A percentile compares a stretch with the other conserved stretches of the same genome.
These are phyloP conservation scores for Spisula subtruncata DNA, from an alignment of 2,888 invertebrate genomes.

Conservation along the genomic window DNA sequence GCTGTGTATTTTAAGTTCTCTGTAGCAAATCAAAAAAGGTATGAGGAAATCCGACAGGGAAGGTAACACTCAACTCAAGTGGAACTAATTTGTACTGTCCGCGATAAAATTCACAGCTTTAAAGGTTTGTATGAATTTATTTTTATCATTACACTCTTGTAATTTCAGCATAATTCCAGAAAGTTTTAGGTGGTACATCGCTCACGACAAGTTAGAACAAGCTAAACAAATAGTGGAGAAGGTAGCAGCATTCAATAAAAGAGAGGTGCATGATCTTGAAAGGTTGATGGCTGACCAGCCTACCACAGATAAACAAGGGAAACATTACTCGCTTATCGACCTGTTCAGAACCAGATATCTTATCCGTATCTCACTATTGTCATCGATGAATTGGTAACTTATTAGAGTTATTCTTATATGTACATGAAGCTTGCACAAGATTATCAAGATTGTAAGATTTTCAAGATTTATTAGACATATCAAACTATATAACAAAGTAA, in stretches of 20 bases:
- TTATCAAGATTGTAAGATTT: no score
- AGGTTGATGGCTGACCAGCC: background rate
- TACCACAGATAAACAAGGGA: background rate
- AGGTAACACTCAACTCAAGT: no score
- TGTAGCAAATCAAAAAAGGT: no score
- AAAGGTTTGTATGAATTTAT: no score
- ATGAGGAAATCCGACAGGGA: no score
- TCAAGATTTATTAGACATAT: no score
- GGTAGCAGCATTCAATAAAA: slow-evolving; percentile 21
- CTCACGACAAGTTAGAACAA: slow-evolving; percentile 30
- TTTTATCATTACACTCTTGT: no score
- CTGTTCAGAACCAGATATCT: slow-evolving; percentile 44
- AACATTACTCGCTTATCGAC: slow-evolving; percentile 46
- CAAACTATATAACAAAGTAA: no score
- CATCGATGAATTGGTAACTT: slow-evolving; percentile 28
- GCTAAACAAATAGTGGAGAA: slow-evolving; percentile 22
- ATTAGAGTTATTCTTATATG: no score
- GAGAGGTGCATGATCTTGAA: background rate
- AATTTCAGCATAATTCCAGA: slow-evolving; percentile 35
- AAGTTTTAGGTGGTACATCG: slow-evolving; percentile 43
- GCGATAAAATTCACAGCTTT: background rate
- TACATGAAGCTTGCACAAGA: no score
- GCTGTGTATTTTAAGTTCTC: no score
- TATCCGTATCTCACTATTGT: slow-evolving; percentile 12
- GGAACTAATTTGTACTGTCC: background rate